Evolutionary conservation across 2,888 invertebrate genomes (phyloP).

Genomic region (Pyrrhosoma nymphula): DNA sequence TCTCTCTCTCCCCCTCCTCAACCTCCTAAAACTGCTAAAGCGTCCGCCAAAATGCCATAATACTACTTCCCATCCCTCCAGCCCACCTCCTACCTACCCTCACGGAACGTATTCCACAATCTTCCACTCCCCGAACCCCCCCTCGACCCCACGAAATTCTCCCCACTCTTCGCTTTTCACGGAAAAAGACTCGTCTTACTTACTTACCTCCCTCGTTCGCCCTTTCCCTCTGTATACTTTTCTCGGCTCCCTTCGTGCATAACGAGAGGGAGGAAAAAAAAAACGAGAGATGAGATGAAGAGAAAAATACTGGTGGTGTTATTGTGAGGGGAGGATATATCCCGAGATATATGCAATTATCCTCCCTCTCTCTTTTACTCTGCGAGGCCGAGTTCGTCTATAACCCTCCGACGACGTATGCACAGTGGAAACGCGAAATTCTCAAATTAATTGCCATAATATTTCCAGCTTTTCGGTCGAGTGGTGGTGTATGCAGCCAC

Average conservation of each 20-base stretch:
- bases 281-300: background rate
- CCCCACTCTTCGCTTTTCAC: background rate
- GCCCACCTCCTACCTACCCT: background rate
- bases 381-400: background rate
- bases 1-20: background rate
- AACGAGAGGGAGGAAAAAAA: background rate
- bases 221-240: conserved; percentile 14
- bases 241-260: background rate
- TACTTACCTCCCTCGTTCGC: conserved; percentile 24
- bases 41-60: conserved; percentile 39
- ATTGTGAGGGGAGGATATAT: background rate
- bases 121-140: background rate
- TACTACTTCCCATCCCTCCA: background rate
- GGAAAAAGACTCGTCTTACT: conserved; percentile 22
- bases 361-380: background rate
- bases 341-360: conserved; percentile 33
- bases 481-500: conserved; percentile 13
- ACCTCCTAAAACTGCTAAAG: conserved; percentile 22
- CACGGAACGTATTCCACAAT: background rate
- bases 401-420: background rate
- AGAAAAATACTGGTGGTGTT: background rate
- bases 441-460: conserved; percentile 58
- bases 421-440: conserved; percentile 12
- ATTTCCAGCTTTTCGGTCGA: conserved; percentile 51
- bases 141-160: background rate